Evolutionary conservation across 2,888 invertebrate species (phyloP), one percentile per base, ranked within the genome.

Genomic region (Spilarctia lutea): DNA sequence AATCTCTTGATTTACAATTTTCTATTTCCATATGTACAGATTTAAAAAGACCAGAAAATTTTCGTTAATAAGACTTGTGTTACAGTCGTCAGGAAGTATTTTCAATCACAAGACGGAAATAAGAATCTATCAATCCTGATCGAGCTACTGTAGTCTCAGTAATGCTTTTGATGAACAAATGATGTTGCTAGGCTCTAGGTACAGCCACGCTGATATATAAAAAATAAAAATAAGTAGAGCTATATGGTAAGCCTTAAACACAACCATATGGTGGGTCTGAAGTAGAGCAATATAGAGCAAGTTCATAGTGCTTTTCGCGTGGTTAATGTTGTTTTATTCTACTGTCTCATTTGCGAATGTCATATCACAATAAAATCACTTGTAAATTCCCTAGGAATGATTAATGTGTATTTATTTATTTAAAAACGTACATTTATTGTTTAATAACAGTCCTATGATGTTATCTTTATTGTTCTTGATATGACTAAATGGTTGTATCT

Each of bases 391-490:
- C 13, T 0, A 13, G 4, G 16, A 13, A 30, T 27, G 27, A 27
- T 63, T 63, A 63, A 30, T 30, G 18, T 63, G 27, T 60, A 60
- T 4, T 30, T 63, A 56, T 56, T 56, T 56, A 56, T 56, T 63
- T 8, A 27, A 30, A 63, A 18, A 18, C 16, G 16, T 30, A 16
- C 6, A 30, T 30, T 63, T 63, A 63, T 63, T 63, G 27, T 63
- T 63, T 30, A 30, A 63, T 39, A n/a, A 72, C 27, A 52, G 20
- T 66, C 6, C 45, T 3, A 35, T 56, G 45, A 71, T 45, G 39
- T 68, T 72, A 75, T 81, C 79, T 66, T 77, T 68, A 75, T 76
- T 70, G 56, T 35, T 75, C 60, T 71, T 52, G 65, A 65, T 75
- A 74, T 75, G 70, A 81, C 67, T 60, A 63, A 20, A 65, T 48